Percentiles rank a stretch among this genome's conserved stretches.
phyloP scores from a whole-genome alignment of 1,140 invertebrate genomes.

The Cheumatopsyche charites region DNA sequence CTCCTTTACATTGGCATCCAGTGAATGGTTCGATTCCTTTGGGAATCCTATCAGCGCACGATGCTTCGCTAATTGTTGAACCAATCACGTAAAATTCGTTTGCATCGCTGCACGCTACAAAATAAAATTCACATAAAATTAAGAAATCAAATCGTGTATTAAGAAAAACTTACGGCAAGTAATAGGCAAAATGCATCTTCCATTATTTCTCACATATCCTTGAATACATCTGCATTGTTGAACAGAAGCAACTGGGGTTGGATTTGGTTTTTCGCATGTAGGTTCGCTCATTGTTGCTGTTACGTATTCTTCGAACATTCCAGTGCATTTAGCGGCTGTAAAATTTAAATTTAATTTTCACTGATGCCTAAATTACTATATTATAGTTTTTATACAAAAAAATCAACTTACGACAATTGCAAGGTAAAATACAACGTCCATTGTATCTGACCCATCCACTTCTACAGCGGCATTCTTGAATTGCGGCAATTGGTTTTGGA shows the following conservation, averaged over 20 bases:
- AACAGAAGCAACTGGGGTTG: not conserved
- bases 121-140: not conserved
- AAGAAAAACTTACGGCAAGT: constrained; percentile 12
- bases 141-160: not conserved
- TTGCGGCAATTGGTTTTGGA: not conserved
- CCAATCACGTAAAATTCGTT: constrained; percentile 18
- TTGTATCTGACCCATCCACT: constrained; percentile 24
- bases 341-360: not conserved
- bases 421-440: not conserved
- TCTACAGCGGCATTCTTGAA: constrained; percentile 25
- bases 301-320: constrained; percentile 21
- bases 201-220: constrained; percentile 18
- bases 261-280: constrained; percentile 11
- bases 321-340: not conserved
- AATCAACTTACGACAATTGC: constrained; percentile 24
- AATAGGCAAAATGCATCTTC: constrained; percentile 4
- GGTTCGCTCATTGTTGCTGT: not conserved
- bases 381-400: not conserved
- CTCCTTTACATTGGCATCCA: constrained; percentile 2
- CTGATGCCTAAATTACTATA: not conserved
- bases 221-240: constrained; percentile 21
- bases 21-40: not conserved
- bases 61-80: constrained; percentile 4
- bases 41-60: constrained; percentile 11
- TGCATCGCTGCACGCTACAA: not conserved